Evolutionary conservation across 2,797 vertebrate genomes (phyloP), one percentile per base, ranked within the genome.

Genomic region (Acanthurus leucopareius): DNA sequence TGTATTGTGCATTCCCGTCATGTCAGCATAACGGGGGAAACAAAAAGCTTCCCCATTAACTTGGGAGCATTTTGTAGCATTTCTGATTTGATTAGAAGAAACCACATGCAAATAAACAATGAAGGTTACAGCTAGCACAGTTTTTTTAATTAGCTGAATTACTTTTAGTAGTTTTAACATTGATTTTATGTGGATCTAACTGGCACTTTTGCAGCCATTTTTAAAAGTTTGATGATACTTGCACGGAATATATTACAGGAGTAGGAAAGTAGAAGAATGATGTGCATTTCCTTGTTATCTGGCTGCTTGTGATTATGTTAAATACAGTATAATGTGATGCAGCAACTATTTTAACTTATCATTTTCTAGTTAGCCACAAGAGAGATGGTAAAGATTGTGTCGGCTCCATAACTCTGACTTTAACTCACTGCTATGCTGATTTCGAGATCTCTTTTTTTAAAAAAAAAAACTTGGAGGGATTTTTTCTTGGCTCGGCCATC

Each of bases 361-460:
- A 42, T 47, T 57, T 7, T 42, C 10, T 32, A 16, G 20, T 1
- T 19, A 2, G 20, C 47, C 25, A 42, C 22, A 52, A 65, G 69
- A 67, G 9, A 79, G 56, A 15, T 11, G 38, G 8, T 49, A 20
- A 59, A 60, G 44, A 74, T 57, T 60, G 35, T 45, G 51, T 40
- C 63, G 73, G 76, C 51, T 60, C 47, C 47, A 60, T 49, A 60
- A 16, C 69, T 59, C 61, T 32, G 28, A 32, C 28, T 32, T 32
- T 2, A 40, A 63, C 64, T 67, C 20, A 7, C 14, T 70, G 73
- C 64, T 25, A 40, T 77, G 80, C 76, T 77, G 68, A 84, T 67
- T 44, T 73, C 66, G 10, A 57, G 53, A 65, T 32, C 28, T 51
- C 38, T 14, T 8, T 19, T 59, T 75, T 80, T 63, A 42, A 84